phyloP scores from a whole-genome alignment of 2,797 vertebrate genomes.

The Synanceia verrucosa region DNA sequence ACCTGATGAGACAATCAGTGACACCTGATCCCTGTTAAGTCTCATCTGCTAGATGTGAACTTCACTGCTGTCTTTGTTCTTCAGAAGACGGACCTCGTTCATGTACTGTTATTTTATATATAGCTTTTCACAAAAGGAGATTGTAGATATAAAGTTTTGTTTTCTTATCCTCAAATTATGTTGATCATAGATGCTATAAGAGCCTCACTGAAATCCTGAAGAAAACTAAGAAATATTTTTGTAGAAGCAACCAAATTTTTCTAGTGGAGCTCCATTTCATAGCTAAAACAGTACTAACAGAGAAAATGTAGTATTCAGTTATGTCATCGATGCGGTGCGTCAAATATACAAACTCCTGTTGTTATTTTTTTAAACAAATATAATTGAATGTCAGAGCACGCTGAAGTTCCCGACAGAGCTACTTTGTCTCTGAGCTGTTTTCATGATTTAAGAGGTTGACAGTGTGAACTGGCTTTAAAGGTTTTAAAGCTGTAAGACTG shows the following conservation, averaged over 20 bases:
- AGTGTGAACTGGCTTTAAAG: conserved; percentile 11
- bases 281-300: too few relatives aligned
- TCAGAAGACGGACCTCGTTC: not conserved
- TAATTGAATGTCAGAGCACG: not conserved
- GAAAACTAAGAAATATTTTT: not conserved
- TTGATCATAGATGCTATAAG: not conserved
- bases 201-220: not conserved
- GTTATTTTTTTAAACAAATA: not conserved
- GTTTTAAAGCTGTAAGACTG: too few relatives aligned
- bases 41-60: not conserved
- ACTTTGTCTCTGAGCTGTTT: conserved; percentile 33
- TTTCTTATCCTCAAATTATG: not conserved
- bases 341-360: too few relatives aligned
- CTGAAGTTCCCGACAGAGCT: not conserved
- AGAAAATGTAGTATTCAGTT: not conserved
- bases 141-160: not conserved
- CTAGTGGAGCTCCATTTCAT: not conserved
- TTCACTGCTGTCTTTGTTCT: not conserved
- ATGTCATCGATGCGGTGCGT: too few relatives aligned
- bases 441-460: conserved; percentile 55
- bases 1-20: not conserved
- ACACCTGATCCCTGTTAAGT: not conserved
- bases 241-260: not conserved
- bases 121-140: not conserved
- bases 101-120: too few relatives aligned